Conservation (phyloP, 2,888 invertebrate genomes). For the Trissoscelio sp. region DNA sequence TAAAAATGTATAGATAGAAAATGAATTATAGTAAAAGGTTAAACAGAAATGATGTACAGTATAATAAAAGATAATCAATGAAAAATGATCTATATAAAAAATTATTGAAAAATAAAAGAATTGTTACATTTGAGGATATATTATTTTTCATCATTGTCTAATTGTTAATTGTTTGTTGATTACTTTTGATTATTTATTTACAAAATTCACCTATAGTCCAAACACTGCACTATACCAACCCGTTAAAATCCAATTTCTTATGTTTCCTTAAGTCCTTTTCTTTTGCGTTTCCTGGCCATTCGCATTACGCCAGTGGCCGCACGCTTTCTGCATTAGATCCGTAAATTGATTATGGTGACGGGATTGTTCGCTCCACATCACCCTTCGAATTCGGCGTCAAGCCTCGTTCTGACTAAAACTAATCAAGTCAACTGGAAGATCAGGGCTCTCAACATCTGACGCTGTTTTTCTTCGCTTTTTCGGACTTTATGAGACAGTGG, state of each 20-base stretch:
- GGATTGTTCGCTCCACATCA: not conserved
- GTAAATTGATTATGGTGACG: constrained; percentile 23
- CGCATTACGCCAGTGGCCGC: constrained; percentile 17
- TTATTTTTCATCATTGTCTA: no score
- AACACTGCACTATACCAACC: not conserved
- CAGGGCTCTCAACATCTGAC: not conserved
- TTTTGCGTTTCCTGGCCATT: constrained; percentile 27
- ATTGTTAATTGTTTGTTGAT: no score
- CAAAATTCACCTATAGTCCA: not conserved
- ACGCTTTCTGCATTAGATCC: constrained; percentile 18
- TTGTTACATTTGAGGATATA: no score
- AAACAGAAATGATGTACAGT: no score
- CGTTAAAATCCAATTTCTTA: not conserved
- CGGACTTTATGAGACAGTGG: not conserved
- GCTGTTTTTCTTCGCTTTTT: not conserved
- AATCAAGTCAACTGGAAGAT: constrained; percentile 3
- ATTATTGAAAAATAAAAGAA: no score
- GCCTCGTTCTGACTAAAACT: not conserved
- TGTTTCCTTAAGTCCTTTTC: constrained; percentile 11
- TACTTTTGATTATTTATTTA: no score
- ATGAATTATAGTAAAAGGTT: no score
- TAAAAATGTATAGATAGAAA: no score
- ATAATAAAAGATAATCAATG: no score
- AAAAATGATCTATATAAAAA: no score
- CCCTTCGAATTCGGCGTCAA: not conserved